Evolutionary conservation across 2,113 vertebrate genomes (phyloP), one percentile per base, ranked within the genome.

Genomic region (Ictalurus furcatus): DNA sequence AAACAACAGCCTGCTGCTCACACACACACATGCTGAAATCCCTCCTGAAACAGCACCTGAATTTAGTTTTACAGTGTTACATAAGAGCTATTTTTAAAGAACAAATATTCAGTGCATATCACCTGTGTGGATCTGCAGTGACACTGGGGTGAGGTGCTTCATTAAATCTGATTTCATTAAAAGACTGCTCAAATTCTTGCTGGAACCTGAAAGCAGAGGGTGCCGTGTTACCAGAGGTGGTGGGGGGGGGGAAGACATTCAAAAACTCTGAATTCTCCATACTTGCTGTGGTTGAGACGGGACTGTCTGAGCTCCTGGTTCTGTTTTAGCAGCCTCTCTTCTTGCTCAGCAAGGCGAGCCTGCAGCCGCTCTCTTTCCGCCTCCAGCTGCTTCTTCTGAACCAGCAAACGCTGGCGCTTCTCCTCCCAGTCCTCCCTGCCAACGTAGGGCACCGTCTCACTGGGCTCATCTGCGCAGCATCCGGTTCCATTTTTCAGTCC

Each of bases 341-440:
- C 97, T 92, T 99, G 98, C 87, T 98, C 96, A 59, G 95, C 95
- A 85, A 99, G 92, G 73, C 97, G 87, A 48, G 74, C 85, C 87
- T 98, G 97, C 81, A 99, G 96, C 88, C 90, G 94, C 59, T 99
- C 97, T 90, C 97, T 96, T 94, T 99, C 97, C 90, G 95, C 92
- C 95, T 99, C 98, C 91, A 99, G 94, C 92, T 98, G 97, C 94
- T 97, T 95, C 94, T 98, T 99, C 94, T 99, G 98, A 92, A 97
- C 93, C 90, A 98, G 92, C 78, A 99, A 94, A 81, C 96, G 95
- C 85, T 97, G 96, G 73, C 95, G 96, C 93, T 95, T 97, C 89
- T 96, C 96, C 92, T 97, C 97, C 82, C 96, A 97, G 67, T 96
- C 88, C 23, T 93, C 94, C 63, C 94, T 94, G 89, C 94, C 93